These are phyloP conservation scores for Stegodyphus dumicola DNA, from an alignment of 1,140 invertebrate genomes.

Conservation along the genomic window DNA sequence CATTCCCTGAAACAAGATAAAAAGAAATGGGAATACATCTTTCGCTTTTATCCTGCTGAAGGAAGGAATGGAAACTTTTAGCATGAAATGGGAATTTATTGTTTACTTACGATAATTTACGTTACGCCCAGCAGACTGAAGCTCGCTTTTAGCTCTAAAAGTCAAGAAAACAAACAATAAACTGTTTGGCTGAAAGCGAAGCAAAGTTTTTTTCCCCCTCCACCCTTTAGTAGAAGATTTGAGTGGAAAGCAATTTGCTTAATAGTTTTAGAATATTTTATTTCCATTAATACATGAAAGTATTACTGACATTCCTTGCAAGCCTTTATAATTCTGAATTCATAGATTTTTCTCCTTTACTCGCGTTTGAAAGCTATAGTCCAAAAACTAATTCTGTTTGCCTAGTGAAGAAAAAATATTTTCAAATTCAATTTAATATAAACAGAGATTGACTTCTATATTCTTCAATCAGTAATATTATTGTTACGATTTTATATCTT, in stretches of 20 bases:
- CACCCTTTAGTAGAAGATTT: background rate
- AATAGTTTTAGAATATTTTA: conserved; percentile 5
- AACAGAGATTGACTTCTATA: no score
- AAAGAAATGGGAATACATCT: no score
- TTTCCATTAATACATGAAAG: conserved; percentile 21
- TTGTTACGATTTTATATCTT: no score
- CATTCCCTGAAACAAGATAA: no score
- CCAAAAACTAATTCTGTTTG: no score
- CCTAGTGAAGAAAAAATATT: no score
- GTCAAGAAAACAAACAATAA: background rate
- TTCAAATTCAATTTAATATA: no score
- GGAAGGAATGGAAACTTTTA: conserved; percentile 3
- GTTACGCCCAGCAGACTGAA: background rate
- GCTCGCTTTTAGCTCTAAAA: conserved; percentile 29
- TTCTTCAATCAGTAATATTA: no score
- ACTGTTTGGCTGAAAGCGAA: no score
- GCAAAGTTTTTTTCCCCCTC: no score
- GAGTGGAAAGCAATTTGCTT: conserved; percentile 22
- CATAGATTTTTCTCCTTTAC: no score
- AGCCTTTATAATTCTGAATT: background rate
- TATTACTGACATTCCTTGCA: background rate
- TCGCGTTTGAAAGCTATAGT: no score
- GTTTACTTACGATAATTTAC: conserved; percentile 22
- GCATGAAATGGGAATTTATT: conserved; percentile 20
- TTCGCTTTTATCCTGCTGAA: background rate